Base-by-base conservation (phyloP, 2,797 vertebrate genomes). In the Schizopygopsis pylzovi region DNA sequence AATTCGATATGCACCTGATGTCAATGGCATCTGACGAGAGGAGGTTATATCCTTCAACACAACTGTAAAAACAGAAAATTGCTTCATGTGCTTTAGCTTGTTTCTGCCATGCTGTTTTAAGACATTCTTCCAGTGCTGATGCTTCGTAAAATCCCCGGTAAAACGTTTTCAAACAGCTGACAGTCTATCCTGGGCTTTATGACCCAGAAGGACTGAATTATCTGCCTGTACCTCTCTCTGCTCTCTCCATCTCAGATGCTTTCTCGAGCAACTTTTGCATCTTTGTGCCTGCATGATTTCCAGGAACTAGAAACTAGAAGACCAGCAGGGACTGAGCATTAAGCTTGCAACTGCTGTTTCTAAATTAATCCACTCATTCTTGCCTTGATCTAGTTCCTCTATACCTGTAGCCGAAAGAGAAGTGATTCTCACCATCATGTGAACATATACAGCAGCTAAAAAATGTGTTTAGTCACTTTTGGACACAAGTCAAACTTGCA, bases 11-110 rank as follows among this genome's bases (percentile, higher is more conserved):
- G 52, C 12, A 47, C 5, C 54, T 61, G 25, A 63, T 75, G 56
- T 11, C 43, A 43, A 28, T 22, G 9, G 59, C 71, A 41, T 78
- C 12, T 33, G 10, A 22, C 16, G 1, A 16, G 70, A 63, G 18
- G 8, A 16, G 22, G 77, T 56, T 5, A 81, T 37, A 73, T 16
- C 43, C 39, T 22, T 25, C 8, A 39, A 20, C 75, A 83, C 59
- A 86, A 65, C 79, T 56, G 79, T 47, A 82, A 86, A 78, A 86
- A 22, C 73, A 65, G 11, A 49, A 75, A 56, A 67, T 49, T 65
- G 77, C 20, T 18, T 76, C 16, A 8, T 59, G 37, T 65, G 59
- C 16, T 49, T 81, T n/a, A 47, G 52, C 37, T 37, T 39, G 79
- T 22, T 39, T 39, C 11, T 20, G 4, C 28, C 22, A 72, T 1